Percentiles rank a stretch among this genome's conserved stretches.
Evolutionary conservation across 2,888 invertebrate genomes (phyloP).

Genomic region (Drosophila monieri): DNA sequence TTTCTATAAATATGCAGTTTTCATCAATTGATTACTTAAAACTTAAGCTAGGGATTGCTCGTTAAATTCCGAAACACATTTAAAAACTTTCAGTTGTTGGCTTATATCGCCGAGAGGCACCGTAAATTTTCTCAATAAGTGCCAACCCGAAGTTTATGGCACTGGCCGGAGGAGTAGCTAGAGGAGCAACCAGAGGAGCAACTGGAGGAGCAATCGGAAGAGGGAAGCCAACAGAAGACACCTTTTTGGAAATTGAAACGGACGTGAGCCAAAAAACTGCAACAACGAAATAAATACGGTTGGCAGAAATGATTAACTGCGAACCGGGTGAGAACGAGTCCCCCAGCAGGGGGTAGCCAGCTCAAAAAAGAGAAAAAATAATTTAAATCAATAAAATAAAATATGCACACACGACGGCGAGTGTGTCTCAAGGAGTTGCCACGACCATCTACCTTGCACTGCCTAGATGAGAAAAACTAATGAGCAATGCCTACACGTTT

Average conservation of each 20-base stretch:
- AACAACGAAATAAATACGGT: constrained; percentile 34
- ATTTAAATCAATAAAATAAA: constrained; percentile 67
- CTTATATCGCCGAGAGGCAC: constrained; percentile 22
- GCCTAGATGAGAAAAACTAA: constrained; percentile 61
- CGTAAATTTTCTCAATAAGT: constrained; percentile 52
- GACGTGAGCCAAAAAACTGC: constrained; percentile 51
- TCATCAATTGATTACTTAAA: constrained; percentile 2
- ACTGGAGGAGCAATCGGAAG: constrained; percentile 1
- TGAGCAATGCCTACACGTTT: constrained; percentile 69
- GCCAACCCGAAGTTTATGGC: constrained; percentile 51
- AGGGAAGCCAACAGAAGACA: constrained; percentile 40
- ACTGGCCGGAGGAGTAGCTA: constrained; percentile 17
- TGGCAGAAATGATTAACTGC: constrained; percentile 65
- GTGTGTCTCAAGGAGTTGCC: constrained; percentile 37
- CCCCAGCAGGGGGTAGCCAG: constrained; percentile 49
- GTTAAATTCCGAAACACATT: background rate
- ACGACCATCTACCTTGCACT: constrained; percentile 2
- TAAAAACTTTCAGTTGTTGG: background rate
- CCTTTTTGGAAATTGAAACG: constrained; percentile 54
- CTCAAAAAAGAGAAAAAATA: constrained; percentile 48
- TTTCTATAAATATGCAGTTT: background rate
- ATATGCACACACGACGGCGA: constrained; percentile 15
- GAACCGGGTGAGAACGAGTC: constrained; percentile 29
- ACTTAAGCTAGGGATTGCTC: background rate
- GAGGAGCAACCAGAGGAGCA: background rate